Percentiles rank a stretch among this genome's conserved stretches.
Conservation (phyloP, 2,113 vertebrate species). For the Progne subis region DNA sequence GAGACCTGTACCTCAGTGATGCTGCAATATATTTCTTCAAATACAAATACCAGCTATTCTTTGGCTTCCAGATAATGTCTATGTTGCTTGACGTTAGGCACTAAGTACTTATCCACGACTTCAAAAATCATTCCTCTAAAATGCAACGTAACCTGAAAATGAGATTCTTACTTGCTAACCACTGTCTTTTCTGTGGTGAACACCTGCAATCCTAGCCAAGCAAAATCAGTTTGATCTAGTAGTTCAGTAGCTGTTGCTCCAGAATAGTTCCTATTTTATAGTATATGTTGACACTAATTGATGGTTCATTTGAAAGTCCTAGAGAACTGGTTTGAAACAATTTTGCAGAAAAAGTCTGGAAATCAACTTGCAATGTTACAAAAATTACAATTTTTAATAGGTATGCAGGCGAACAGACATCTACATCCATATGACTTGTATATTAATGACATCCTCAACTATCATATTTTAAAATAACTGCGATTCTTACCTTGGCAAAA, state of each 20-base stretch:
- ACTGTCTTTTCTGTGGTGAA: not conserved
- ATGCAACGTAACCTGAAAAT: not conserved
- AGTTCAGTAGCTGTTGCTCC: not conserved
- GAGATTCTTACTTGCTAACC: not conserved
- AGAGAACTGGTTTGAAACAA: not conserved
- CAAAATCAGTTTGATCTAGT: not conserved
- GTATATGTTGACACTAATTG: not conserved
- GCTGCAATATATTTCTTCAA: not conserved
- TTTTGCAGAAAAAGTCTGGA: not conserved
- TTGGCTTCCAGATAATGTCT: not conserved
- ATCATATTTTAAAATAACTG: not conserved
- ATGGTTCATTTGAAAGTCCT: not conserved
- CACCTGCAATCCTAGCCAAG: not conserved
- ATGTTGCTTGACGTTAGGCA: not conserved
- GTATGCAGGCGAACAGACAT: not conserved
- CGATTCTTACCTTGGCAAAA: not conserved
- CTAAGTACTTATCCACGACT: not conserved
- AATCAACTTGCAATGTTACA: not conserved
- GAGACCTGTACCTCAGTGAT: rapidly evolving
- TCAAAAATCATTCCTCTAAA: not conserved
- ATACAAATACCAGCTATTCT: not conserved
- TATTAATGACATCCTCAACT: not conserved
- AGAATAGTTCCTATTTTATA: not conserved
- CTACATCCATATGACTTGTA: not conserved
- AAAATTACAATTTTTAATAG: not conserved